A percentile compares a stretch with the other conserved stretches of the same genome.
phyloP scores from a whole-genome alignment of 1,140 invertebrate genomes.

The Amyelois transitella region DNA sequence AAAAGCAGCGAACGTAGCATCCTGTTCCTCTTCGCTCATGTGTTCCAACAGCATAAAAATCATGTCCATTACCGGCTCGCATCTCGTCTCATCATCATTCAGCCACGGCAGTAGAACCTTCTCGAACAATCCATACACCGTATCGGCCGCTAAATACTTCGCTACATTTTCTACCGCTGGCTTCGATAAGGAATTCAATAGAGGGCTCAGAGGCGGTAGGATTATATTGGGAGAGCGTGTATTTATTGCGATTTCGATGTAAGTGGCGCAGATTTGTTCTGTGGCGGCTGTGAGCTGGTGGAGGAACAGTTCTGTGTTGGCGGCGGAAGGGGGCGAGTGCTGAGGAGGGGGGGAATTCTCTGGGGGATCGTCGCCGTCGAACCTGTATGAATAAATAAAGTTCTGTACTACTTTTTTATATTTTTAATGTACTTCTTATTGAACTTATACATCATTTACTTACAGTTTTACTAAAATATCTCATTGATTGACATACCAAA shows the following conservation, averaged over 20 bases:
- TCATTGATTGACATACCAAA: too few species aligned
- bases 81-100: constrained; percentile 27
- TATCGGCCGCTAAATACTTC: constrained; percentile 14
- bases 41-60: constrained; percentile 33
- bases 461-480: too few species aligned
- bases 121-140: constrained; percentile 30
- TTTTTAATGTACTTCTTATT: too few species aligned
- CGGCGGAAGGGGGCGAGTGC: constrained; percentile 3
- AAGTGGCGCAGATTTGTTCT: constrained; percentile 19
- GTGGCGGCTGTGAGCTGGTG: constrained; percentile 30
- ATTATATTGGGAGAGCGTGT: constrained; percentile 13
- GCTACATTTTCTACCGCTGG: constrained; percentile 23
- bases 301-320: constrained; percentile 15
- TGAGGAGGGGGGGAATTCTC: background rate
- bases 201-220: constrained; percentile 19
- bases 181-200: constrained; percentile 30
- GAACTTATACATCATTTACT: too few species aligned
- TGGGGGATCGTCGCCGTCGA: constrained; percentile 17
- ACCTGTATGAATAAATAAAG: constrained; percentile 1
- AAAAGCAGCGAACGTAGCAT: constrained; percentile 16
- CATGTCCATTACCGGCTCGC: constrained; percentile 34
- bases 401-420: too few species aligned
- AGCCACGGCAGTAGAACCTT: constrained; percentile 31
- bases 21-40: constrained; percentile 35
- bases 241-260: constrained; percentile 28